These are phyloP conservation scores for Caerostris darwini DNA, from an alignment of 1,140 invertebrate genomes.

Conservation along the genomic window DNA sequence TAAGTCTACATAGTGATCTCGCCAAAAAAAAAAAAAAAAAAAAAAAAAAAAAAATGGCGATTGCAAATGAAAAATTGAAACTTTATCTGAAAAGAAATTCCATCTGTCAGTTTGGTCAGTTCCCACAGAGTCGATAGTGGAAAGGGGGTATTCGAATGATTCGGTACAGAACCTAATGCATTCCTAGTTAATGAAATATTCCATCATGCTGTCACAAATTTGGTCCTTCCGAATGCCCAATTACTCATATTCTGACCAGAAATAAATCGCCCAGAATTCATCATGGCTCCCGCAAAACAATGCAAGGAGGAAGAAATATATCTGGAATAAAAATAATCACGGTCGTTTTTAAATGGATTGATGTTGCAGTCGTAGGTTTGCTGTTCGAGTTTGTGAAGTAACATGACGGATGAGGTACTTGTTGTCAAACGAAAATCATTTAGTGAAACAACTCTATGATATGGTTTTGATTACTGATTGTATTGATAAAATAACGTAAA, in stretches of 20 bases:
- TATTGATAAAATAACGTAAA: too few species aligned
- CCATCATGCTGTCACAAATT: slow-evolving; percentile 58
- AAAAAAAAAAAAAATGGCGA: background rate
- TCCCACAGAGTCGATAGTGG: slow-evolving; percentile 35
- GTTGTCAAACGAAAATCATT: too few species aligned
- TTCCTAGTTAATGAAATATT: slow-evolving; percentile 60
- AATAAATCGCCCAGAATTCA: slow-evolving; percentile 57
- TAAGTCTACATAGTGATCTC: background rate
- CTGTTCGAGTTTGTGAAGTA: background rate
- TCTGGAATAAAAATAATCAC: slow-evolving; percentile 14
- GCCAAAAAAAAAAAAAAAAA: too few species aligned
- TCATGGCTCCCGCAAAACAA: slow-evolving; percentile 5
- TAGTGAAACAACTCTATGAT: too few species aligned
- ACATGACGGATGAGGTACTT: background rate
- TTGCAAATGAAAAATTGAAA: slow-evolving; percentile 15
- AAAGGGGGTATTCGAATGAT: background rate
- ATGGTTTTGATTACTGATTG: too few species aligned
- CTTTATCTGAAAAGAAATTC: slow-evolving; percentile 1
- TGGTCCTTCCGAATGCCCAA: slow-evolving; percentile 11
- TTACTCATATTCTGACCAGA: slow-evolving; percentile 55
- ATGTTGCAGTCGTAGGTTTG: background rate
- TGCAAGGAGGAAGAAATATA: background rate
- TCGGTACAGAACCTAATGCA: slow-evolving; percentile 39
- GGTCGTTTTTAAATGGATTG: slow-evolving; percentile 2
- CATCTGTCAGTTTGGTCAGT: slow-evolving; percentile 17